A percentile compares a stretch with the other conserved stretches of the same genome.
Evolutionary conservation across 2,888 invertebrate genomes (phyloP).

Genomic region (Herminia tarsipennalis): DNA sequence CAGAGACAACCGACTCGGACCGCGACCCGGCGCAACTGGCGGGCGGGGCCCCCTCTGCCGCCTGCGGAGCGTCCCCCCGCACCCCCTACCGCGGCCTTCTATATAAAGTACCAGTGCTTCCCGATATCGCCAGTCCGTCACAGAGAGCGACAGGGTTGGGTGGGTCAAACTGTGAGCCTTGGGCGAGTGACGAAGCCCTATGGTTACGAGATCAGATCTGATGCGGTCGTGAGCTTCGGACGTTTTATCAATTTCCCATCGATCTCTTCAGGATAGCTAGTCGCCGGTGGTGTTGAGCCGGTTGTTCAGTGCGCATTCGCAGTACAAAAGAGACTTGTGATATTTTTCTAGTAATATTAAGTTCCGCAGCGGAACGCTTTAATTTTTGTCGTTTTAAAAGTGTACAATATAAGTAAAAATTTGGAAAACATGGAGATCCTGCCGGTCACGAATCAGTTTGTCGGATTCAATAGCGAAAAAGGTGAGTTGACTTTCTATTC

Average conservation of each 20-base stretch:
- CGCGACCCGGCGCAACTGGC: constrained; percentile 68
- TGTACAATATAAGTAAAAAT: constrained; percentile 85
- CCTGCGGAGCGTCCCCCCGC: constrained; percentile 69
- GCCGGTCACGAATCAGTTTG: constrained; percentile 91
- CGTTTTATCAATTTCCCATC: constrained; percentile 72
- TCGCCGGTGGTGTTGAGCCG: constrained; percentile 72
- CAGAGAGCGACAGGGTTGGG: constrained; percentile 81
- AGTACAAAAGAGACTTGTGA: constrained; percentile 86
- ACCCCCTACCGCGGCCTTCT: constrained; percentile 71
- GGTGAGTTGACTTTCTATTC: constrained; percentile 87
- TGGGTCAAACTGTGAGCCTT: constrained; percentile 75
- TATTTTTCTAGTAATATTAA: constrained; percentile 81
- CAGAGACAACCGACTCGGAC: constrained; percentile 55
- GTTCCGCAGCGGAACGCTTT: constrained; percentile 78
- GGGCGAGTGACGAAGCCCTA: constrained; percentile 82
- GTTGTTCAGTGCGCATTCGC: constrained; percentile 77
- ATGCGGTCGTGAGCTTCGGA: constrained; percentile 79
- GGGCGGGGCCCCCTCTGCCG: constrained; percentile 77
- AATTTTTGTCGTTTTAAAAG: constrained; percentile 74
- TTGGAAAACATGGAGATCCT: constrained; percentile 91
- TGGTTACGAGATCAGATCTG: constrained; percentile 85
- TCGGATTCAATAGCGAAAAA: constrained; percentile 91
- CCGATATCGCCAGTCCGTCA: constrained; percentile 81
- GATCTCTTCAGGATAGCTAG: constrained; percentile 79
- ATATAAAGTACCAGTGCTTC: constrained; percentile 76